These are phyloP conservation scores for Uromys caudimaculatus DNA, from an alignment of 2,797 vertebrate species.

Conservation along the genomic window DNA sequence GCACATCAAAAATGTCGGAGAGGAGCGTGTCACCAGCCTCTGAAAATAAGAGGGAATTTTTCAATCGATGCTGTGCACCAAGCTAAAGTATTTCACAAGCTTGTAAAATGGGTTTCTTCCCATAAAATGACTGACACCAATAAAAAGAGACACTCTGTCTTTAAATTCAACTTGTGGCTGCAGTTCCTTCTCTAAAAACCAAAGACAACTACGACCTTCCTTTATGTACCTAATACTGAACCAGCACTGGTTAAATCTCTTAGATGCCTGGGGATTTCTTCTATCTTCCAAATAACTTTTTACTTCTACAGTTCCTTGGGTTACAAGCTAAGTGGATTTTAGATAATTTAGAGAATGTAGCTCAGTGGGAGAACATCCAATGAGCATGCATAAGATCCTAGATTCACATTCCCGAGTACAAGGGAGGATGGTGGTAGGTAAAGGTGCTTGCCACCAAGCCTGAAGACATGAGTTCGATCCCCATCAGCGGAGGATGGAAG, in stretches of 20 bases:
- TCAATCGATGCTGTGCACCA: conserved; percentile 57
- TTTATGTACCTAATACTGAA: neutral
- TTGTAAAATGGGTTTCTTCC: conserved; percentile 57
- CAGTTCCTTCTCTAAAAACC: neutral
- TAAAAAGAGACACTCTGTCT: conserved; percentile 39
- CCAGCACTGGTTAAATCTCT: neutral
- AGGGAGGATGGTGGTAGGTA: neutral
- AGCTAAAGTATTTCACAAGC: conserved; percentile 42
- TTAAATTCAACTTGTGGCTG: conserved; percentile 55
- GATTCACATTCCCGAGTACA: neutral
- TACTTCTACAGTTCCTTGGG: neutral
- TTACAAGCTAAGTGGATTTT: conserved; percentile 45
- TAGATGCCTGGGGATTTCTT: neutral
- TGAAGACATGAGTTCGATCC: neutral
- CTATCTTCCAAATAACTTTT: neutral
- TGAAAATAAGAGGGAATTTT: conserved; percentile 72
- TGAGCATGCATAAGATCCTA: neutral
- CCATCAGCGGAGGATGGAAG: neutral
- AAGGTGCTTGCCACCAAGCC: neutral
- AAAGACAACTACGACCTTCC: neutral
- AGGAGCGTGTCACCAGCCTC: conserved; percentile 52
- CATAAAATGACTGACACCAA: conserved; percentile 3
- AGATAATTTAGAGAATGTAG: neutral
- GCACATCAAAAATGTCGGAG: conserved; percentile 76
- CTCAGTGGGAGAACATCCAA: neutral